Percentiles rank a stretch among this genome's conserved stretches.
Conservation (phyloP, 2,888 invertebrate species). For the Microctonus hyperodae region DNA sequence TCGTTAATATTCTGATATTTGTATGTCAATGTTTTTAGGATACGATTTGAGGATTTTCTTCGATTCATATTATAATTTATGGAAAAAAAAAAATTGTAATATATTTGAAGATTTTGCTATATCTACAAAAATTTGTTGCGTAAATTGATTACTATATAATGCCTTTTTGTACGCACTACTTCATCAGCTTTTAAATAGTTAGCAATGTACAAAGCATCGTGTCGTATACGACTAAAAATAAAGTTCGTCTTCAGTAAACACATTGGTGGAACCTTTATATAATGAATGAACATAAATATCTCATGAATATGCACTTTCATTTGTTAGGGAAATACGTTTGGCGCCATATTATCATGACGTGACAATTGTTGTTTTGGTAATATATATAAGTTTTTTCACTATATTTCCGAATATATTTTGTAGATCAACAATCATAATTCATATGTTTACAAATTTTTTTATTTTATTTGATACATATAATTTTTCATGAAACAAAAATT, state of each 20-base stretch:
- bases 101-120: not conserved
- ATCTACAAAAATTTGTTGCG: constrained; percentile 13
- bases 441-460: no score
- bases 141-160: constrained; percentile 21
- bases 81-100: not conserved
- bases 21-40: not conserved
- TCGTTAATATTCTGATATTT: not conserved
- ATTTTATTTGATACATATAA: no score
- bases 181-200: constrained; percentile 37
- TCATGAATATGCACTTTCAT: constrained; percentile 31
- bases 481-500: no score
- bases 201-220: constrained; percentile 40
- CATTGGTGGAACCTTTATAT: constrained; percentile 52
- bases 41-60: not conserved
- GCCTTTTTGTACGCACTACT: constrained; percentile 16
- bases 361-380: not conserved
- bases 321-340: not conserved
- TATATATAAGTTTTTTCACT: not conserved
- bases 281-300: constrained; percentile 57
- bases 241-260: constrained; percentile 50
- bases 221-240: constrained; percentile 50
- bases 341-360: constrained; percentile 1
- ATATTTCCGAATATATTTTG: no score
- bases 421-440: no score
- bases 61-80: not conserved